Evolutionary conservation across 2,113 vertebrate species (phyloP), one percentile per base, ranked within the genome.

Genomic region (Gobiocypris rarus): DNA sequence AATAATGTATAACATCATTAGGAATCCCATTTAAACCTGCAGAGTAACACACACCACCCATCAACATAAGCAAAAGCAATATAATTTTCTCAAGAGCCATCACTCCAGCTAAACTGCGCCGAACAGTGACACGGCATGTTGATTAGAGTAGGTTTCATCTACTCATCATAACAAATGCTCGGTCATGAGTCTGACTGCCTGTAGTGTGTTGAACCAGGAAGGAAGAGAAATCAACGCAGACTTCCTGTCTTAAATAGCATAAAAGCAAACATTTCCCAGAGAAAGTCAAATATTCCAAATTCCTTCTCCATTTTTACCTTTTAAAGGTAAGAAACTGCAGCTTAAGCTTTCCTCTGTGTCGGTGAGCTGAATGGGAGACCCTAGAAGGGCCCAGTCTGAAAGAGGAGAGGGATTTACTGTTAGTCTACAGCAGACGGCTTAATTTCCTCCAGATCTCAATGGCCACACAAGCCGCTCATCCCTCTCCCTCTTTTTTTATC

Each of bases 1-100:
- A 59, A 88, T 88, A 74, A 88, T 79, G 82, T 52, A 86, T 79
- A 22, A 52, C 77, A 75, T 75, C 48, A 71, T 82, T 82, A 78
- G 56, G 38, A 19, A 43, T n/a, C 61, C 80, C 56, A 63, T 78
- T 78, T 61, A 78, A 77, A 76, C 38, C 52, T 4, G 1, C 38
- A 45, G 26, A 43, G 24, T 50, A 67, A 84, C 80, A 58, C 58
- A 45, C 63, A 24, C 73, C 19, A 34, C n/a, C 13, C 69, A 24
- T 65, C n/a, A 79, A 8, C 41, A 26, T 10, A 38, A n/a, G 54
- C 41, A 75, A 78, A 45, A 9, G 31, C 22, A 65, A 14, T 11
- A 50, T 24, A 7, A 79, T n/a, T 34, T 34, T 83, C 52, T 9
- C 19, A 26, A 74, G 17, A 78, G 54, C 31, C 8, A 41, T 59